These are phyloP conservation scores for Xyrichtys novacula DNA, from an alignment of 2,797 vertebrate genomes.

Conservation along the genomic window DNA sequence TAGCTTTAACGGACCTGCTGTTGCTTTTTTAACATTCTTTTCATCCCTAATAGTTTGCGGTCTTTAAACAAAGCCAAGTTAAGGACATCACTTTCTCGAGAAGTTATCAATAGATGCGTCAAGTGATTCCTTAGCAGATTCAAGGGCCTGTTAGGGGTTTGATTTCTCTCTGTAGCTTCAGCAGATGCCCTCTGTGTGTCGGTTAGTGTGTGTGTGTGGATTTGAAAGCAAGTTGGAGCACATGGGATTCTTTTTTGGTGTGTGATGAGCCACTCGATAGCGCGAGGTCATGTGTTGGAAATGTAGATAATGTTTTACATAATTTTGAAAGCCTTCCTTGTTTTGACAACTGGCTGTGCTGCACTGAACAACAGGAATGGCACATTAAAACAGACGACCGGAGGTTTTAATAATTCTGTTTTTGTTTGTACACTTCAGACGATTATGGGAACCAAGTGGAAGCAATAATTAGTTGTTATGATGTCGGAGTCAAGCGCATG, in stretches of 20 bases:
- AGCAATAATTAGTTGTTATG: neutral
- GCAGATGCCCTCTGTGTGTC: constrained; percentile 8
- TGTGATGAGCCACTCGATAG: constrained; percentile 61
- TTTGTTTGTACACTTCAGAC: constrained; percentile 1
- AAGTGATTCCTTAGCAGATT: constrained; percentile 6
- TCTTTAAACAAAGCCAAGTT: constrained; percentile 10
- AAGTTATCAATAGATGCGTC: constrained; percentile 16
- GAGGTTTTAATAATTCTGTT: constrained; percentile 9
- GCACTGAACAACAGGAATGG: constrained; percentile 40
- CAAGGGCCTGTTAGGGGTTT: constrained; percentile 5
- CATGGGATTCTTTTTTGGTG: constrained; percentile 54
- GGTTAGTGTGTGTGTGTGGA: constrained; percentile 14
- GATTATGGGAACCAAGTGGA: constrained; percentile 14
- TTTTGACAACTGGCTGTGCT: constrained; percentile 50
- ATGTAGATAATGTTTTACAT: constrained; percentile 78
- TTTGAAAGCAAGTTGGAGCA: constrained; percentile 47
- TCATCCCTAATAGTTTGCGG: neutral
- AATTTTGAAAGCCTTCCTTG: constrained; percentile 73
- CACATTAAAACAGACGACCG: constrained; percentile 25
- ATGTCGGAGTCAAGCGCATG: constrained; percentile 1
- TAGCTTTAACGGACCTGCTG: neutral
- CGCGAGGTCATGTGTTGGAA: constrained; percentile 64
- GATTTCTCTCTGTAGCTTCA: neutral
- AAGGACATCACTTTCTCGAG: neutral
- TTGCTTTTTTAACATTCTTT: constrained; percentile 2